Conservation (phyloP, 2,113 vertebrate genomes). For the Silurus meridionalis region DNA sequence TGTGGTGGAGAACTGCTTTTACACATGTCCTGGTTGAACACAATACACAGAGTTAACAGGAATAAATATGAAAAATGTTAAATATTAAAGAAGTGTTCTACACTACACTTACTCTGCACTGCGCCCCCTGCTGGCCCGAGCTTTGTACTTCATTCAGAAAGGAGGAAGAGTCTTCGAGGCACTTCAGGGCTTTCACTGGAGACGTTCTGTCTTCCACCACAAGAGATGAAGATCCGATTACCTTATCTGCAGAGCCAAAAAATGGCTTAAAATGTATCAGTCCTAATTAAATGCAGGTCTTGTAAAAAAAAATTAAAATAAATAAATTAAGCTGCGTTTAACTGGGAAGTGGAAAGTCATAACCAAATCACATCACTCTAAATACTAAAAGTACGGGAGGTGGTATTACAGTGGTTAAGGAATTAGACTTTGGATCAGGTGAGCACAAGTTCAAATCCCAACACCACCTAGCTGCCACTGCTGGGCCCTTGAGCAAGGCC, state of each 20-base stretch:
- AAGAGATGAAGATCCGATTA: background rate
- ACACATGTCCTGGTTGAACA: background rate
- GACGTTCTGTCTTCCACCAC: background rate
- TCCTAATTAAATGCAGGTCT: background rate
- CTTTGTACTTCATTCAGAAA: background rate
- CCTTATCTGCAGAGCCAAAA: background rate
- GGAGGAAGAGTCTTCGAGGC: background rate
- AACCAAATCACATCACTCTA: background rate
- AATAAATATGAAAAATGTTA: background rate
- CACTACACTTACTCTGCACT: background rate
- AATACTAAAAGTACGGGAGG: too few species aligned
- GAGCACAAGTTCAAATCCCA: too few species aligned
- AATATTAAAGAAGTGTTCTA: background rate
- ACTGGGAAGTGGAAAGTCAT: background rate
- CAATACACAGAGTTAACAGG: background rate
- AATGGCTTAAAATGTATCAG: background rate
- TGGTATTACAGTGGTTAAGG: too few species aligned
- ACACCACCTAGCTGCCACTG: too few species aligned
- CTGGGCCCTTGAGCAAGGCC: too few species aligned
- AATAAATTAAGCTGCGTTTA: background rate
- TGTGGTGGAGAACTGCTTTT: conserved; percentile 4
- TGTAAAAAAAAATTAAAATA: background rate
- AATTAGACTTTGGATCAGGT: too few species aligned
- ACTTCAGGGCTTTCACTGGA: background rate
- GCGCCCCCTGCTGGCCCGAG: background rate